Evolutionary conservation across 2,113 vertebrate genomes (phyloP), one percentile per base, ranked within the genome.

Genomic region (Labeo catla): DNA sequence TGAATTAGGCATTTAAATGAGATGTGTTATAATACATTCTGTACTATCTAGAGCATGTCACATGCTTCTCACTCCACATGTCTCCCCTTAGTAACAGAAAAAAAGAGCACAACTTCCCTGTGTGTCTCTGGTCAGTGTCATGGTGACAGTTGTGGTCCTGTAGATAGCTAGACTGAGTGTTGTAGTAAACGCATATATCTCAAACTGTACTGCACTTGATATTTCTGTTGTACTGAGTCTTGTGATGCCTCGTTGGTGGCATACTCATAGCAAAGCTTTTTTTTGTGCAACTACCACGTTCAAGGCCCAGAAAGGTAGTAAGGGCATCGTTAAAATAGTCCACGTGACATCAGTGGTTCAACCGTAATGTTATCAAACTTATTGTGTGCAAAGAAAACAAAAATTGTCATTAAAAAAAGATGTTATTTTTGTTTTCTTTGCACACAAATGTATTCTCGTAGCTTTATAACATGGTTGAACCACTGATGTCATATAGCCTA

Each of bases 51-150:
- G 63, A 68, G 52, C 11, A 45, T 9, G 68, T 84, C 81, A 84
- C 66, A 73, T 84, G 66, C 68, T 84, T 84, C 81, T 73, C 68
- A 4, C 81, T 73, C 68, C 11, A 6, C 68, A 57, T 39, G 81
- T 68, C 21, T 59, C 10, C 34, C 36, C 50, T 57, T 28, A 59
- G 81, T 70, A 70, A 70, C 80, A 19, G 80, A 68, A 52, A 82
- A 63, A 82, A 70, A 77, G 80, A 66, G 45, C 63, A 68, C 80
- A 83, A 6, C 49, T 52, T 83, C 66, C 54, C 81, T 83, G 66
- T 4, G 9, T 66, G 81, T 83, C 66, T 72, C 47, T 72, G 81
- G 47, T 54, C 11, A 83, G 9, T 19, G 66, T 84, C 66, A 73
- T 59, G 68, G 81, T 45, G 81, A 59, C 21, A 43, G 6, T 73